Conservation (phyloP, 2,888 invertebrate genomes). For the Drosophila meridiana region DNA sequence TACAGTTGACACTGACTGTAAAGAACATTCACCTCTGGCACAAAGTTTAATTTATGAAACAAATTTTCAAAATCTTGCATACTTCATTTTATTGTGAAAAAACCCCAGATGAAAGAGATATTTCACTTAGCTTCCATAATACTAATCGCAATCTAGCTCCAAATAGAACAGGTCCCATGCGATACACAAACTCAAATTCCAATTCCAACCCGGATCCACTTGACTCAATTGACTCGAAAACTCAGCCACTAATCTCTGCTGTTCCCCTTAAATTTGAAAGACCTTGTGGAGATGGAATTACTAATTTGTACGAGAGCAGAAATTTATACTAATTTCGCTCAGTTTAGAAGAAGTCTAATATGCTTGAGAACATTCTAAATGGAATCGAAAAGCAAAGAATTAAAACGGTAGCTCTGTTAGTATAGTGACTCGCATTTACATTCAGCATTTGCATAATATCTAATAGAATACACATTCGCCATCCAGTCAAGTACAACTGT, state of each 20-base stretch:
- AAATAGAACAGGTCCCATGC: slow-evolving; percentile 3
- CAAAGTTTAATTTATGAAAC: background rate
- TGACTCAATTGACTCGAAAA: background rate
- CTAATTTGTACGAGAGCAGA: background rate
- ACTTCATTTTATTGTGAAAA: background rate
- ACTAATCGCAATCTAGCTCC: background rate
- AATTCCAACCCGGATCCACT: slow-evolving; percentile 9
- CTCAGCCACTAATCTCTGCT: background rate
- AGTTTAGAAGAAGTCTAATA: background rate
- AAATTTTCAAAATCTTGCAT: background rate
- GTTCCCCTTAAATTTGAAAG: slow-evolving; percentile 2
- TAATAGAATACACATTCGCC: slow-evolving; percentile 13
- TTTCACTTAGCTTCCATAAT: background rate
- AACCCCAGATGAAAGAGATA: background rate
- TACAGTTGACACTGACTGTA: background rate
- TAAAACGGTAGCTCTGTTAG: slow-evolving; percentile 3
- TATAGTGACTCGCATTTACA: slow-evolving; percentile 12
- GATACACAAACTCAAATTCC: background rate
- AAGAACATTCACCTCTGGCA: background rate
- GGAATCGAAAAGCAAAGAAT: background rate
- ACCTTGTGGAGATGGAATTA: background rate
- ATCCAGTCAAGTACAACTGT: slow-evolving; percentile 40
- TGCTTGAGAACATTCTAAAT: background rate
- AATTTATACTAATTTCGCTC: background rate
- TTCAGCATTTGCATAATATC: slow-evolving; percentile 13